Evolutionary conservation across 2,797 vertebrate species (phyloP), one percentile per base, ranked within the genome.

Genomic region (Melanotaenia trifasciata): DNA sequence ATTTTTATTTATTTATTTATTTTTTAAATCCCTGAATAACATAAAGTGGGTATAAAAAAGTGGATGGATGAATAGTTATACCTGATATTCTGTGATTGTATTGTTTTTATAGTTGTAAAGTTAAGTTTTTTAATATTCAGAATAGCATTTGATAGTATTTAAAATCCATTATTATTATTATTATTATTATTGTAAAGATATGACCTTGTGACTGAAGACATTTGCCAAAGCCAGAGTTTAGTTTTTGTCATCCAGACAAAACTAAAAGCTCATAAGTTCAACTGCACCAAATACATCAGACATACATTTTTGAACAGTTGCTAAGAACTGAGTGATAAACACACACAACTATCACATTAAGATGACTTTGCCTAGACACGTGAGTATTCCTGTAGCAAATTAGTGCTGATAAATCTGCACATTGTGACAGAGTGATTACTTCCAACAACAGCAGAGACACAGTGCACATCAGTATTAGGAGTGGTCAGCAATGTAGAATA

Each of bases 361-460:
- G 36, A 43, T 12, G 12, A 1, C 38, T 40, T 40, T 61, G 22
- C n/a, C 33, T n/a, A 24, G 33, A 59, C 18, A n/a, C 7, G 9
- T 47, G 2, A 47, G n/a, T 47, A 47, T 47, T 47, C 45, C 7
- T 47, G 45, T 9, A n/a, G 20, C 18, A 47, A 47, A n/a, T n/a
- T 47, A n/a, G 45, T 47, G 45, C 45, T n/a, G 20, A n/a, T 47
- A 47, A 47, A 10, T 18, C 18, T 47, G 20, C 45, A 47, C 45
- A 9, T 71, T 69, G 67, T 30, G 62, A 70, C 57, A 57, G 20
- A 1, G 33, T 58, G 32, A 50, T 67, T 38, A 65, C 47, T 20
- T 47, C 30, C 16, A 72, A 57, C 50, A 51, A 47, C n/a, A 33
- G 54, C 45, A 47, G 45, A 47, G 2, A 47, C 16, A 43, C 16